Base-by-base conservation (phyloP, 2,888 invertebrate genomes). In the Campoletis raptor region DNA sequence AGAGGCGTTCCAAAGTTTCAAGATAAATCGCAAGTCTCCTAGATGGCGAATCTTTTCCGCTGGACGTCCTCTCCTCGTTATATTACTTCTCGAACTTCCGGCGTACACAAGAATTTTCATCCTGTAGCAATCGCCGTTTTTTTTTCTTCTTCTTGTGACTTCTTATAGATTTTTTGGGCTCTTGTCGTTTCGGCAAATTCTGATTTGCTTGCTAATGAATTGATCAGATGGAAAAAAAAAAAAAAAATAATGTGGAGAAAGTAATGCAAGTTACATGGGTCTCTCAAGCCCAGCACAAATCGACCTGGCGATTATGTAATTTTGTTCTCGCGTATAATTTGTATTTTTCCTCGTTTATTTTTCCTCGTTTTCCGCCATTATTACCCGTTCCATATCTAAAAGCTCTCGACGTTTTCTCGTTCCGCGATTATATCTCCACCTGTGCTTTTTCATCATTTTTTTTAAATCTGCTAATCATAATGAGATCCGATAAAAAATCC, bases 21-120 rank as follows among this genome's bases (percentile, higher is more conserved):
- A 90, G 89, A 92, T 92, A 92, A 92, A 92, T 92, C 90, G 90
- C 83, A 69, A 69, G 72, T 77, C 70, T 78, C 76, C 61, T 42
- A 78, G 66, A 83, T 86, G 77, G 73, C 73, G 79, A 77, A 86
- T 86, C 88, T 67, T 81, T 83, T 67, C 80, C 83, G 80, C 74
- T 78, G 89, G 89, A 90, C 88, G 89, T 89, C 87, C 88, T 72
- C 48, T 83, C 86, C 88, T 88, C 89, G 90, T 91, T 90, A 92
- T 92, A 92, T 92, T 92, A 91, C 90, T 92, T 91, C 90, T 84
- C 79, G 82, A 92, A 92, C 90, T 91, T 90, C 42, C 57, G 69
- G 64, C 69, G 67, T 61, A 54, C 42, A 73, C 73, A 21, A 77
- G 52, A 30, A 40, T 52, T 36, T 52, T 82, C 74, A 48, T 87